These are phyloP conservation scores for Mesorhabditis belari DNA, from an alignment of 2,888 invertebrate genomes.

Conservation along the genomic window DNA sequence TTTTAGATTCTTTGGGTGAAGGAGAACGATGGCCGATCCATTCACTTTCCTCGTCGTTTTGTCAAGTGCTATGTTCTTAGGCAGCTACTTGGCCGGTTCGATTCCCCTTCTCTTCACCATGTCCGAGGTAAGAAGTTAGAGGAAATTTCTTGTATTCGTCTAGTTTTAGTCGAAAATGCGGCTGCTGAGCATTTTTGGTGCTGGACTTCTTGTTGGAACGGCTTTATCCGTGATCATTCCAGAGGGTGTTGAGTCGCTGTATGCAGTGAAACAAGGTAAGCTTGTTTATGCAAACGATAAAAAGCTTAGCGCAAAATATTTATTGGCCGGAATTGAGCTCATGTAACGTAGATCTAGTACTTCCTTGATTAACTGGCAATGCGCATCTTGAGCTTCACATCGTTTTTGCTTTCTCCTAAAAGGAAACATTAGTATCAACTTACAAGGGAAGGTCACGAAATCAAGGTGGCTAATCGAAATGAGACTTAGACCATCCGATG, in stretches of 20 bases:
- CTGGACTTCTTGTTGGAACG: conserved; percentile 91
- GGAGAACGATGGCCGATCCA: neutral
- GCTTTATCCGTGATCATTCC: conserved; percentile 96
- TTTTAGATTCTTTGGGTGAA: too few relatives aligned
- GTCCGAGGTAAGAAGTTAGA: conserved; percentile 96
- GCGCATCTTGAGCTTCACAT: neutral
- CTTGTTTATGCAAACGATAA: too few relatives aligned
- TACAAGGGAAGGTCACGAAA: too few relatives aligned
- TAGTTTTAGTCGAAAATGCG: conserved; percentile 78
- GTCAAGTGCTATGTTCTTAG: conserved; percentile 85
- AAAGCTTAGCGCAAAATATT: too few relatives aligned
- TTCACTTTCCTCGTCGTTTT: conserved; percentile 56
- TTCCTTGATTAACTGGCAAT: too few relatives aligned
- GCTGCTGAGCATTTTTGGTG: conserved; percentile 86
- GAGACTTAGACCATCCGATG: too few relatives aligned
- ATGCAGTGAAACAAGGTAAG: conserved; percentile 26
- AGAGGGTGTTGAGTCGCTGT: conserved; percentile 77
- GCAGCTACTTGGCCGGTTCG: conserved; percentile 87
- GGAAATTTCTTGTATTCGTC: conserved; percentile 1
- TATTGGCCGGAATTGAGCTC: too few relatives aligned
- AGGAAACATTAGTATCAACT: too few relatives aligned
- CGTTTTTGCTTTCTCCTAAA: neutral
- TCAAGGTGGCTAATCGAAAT: too few relatives aligned
- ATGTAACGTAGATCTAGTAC: too few relatives aligned
- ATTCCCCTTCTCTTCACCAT: conserved; percentile 86